phyloP scores from a whole-genome alignment of 2,797 vertebrate genomes.

The Ctenopoma kingsleyae region DNA sequence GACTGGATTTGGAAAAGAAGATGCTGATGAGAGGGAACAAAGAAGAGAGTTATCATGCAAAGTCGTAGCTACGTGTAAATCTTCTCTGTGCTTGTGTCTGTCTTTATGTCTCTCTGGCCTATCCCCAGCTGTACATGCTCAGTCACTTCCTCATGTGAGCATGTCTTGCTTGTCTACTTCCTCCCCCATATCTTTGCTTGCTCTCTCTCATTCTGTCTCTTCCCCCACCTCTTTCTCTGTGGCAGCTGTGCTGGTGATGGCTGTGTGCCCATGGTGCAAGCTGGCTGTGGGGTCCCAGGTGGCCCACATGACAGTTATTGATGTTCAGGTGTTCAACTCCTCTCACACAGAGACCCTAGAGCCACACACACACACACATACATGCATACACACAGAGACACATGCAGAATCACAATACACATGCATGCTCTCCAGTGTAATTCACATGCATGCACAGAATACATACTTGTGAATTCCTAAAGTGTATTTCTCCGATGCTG shows the following conservation, averaged over 20 bases:
- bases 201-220: conserved; percentile 22
- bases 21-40: conserved; percentile 61
- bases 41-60: conserved; percentile 52
- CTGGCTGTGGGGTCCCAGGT: conserved; percentile 86
- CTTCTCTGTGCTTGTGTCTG: conserved; percentile 37
- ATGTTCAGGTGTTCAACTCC: conserved; percentile 87
- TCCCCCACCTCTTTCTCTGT: conserved; percentile 46
- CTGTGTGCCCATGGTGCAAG: conserved; percentile 83
- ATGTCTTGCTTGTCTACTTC: conserved; percentile 53
- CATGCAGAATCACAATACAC: neutral
- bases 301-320: conserved; percentile 86
- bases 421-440: conserved; percentile 1
- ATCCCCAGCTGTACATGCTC: conserved; percentile 54
- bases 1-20: conserved; percentile 52
- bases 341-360: conserved; percentile 81
- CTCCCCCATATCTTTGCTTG: conserved; percentile 44
- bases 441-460: neutral
- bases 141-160: conserved; percentile 59
- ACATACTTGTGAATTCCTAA: conserved; percentile 10
- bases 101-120: conserved; percentile 55
- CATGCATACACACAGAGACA: conserved; percentile 7
- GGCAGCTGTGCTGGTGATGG: conserved; percentile 86
- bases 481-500: conserved; percentile 35
- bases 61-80: conserved; percentile 55
- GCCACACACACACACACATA: conserved; percentile 61